Conservation (phyloP, 1,140 invertebrate genomes). For the Orchesella cincta region DNA sequence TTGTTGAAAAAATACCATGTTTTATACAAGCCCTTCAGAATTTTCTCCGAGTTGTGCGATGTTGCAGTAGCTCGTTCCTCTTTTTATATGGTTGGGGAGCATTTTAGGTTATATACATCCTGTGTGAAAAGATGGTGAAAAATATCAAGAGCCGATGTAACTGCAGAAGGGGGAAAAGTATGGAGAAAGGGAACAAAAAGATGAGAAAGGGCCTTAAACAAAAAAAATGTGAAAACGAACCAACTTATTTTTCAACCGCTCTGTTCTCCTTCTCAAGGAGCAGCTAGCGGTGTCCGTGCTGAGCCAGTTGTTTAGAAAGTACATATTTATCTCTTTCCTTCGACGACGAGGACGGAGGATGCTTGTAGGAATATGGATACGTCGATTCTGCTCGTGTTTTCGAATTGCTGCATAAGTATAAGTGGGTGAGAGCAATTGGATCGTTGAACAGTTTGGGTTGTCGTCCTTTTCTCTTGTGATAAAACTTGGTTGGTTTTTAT, state of each 20-base stretch:
- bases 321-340: too few species aligned
- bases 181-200: background rate
- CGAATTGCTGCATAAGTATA: background rate
- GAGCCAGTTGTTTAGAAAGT: too few species aligned
- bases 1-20: background rate
- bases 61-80: background rate
- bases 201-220: background rate
- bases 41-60: too few species aligned
- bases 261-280: background rate
- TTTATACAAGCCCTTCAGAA: background rate
- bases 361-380: too few species aligned
- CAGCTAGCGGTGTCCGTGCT: too few species aligned
- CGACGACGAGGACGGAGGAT: too few species aligned
- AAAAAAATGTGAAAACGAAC: background rate
- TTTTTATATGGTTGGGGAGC: background rate
- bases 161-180: background rate
- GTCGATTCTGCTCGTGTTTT: too few species aligned
- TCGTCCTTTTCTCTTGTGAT: background rate
- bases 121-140: background rate
- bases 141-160: background rate
- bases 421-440: background rate
- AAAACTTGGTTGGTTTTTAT: background rate
- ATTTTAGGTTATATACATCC: background rate
- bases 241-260: background rate
- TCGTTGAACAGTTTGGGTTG: background rate